Evolutionary conservation across 1,140 invertebrate genomes (phyloP).

Genomic region (Drosophila bipectinata): DNA sequence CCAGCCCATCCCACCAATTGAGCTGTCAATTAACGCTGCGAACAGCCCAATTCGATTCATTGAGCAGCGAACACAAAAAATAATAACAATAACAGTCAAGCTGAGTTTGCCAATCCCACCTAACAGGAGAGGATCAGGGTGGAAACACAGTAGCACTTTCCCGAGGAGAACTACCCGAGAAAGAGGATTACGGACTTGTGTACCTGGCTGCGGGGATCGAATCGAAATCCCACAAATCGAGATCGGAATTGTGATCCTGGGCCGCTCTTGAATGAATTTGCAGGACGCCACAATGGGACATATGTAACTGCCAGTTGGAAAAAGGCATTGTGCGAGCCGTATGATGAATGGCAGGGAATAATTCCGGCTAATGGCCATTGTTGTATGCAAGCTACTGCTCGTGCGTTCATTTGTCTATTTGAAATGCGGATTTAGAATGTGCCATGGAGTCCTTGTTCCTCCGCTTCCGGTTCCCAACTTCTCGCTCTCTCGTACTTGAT

Average conservation of each 20-base stretch:
- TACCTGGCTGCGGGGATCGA: conserved; percentile 37
- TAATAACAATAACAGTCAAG: conserved; percentile 47
- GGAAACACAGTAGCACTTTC: conserved; percentile 6
- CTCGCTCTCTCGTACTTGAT: conserved; percentile 49
- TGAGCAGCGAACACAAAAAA: conserved; percentile 21
- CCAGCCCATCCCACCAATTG: conserved; percentile 28
- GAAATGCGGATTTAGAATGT: conserved; percentile 56
- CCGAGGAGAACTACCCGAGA: background rate
- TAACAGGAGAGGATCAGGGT: conserved; percentile 32
- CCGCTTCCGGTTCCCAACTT: conserved; percentile 6
- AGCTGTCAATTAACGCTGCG: conserved; percentile 50
- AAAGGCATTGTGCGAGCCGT: conserved; percentile 37
- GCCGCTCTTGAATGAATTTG: conserved; percentile 26
- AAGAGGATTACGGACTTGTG: conserved; percentile 32
- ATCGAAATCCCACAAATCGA: background rate
- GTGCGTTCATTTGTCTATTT: conserved; percentile 66
- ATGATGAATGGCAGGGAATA: conserved; percentile 54
- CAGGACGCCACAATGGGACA: conserved; percentile 45
- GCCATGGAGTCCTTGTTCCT: conserved; percentile 2
- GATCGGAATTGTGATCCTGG: conserved; percentile 14
- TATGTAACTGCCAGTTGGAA: conserved; percentile 60
- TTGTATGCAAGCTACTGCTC: conserved; percentile 25
- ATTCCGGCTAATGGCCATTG: conserved; percentile 41
- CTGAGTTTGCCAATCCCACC: conserved; percentile 46
- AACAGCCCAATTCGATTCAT: conserved; percentile 42